phyloP scores from a whole-genome alignment of 1,140 invertebrate genomes.

The Hylyphantes graminicola region DNA sequence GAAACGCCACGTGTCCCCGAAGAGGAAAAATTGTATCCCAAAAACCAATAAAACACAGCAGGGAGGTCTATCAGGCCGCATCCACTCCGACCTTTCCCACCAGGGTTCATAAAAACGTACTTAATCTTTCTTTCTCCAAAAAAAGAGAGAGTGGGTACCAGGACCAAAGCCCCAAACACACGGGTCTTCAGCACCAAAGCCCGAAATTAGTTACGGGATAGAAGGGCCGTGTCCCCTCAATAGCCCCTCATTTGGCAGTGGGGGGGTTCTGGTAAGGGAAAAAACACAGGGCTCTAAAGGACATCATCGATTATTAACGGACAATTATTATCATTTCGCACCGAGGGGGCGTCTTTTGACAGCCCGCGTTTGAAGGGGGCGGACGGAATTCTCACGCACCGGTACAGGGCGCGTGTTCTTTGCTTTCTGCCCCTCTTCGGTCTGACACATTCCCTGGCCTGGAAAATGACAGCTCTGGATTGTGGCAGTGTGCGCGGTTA shows the following conservation, averaged over 20 bases:
- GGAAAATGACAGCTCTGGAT: background rate
- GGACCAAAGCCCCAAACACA: slow-evolving; percentile 24
- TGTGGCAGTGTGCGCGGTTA: too few relatives aligned
- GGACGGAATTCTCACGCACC: background rate
- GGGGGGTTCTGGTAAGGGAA: slow-evolving; percentile 21
- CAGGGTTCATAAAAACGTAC: slow-evolving; percentile 45
- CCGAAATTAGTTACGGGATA: slow-evolving; percentile 48
- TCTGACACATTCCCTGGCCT: slow-evolving; percentile 27
- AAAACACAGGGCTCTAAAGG: slow-evolving; percentile 46
- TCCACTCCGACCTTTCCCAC: slow-evolving; percentile 23
- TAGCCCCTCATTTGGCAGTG: slow-evolving; percentile 46
- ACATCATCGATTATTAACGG: slow-evolving; percentile 60
- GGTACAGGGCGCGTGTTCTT: slow-evolving; percentile 16
- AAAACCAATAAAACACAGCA: too few relatives aligned
- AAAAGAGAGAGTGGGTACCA: background rate
- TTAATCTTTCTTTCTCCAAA: slow-evolving; percentile 45
- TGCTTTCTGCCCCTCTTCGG: background rate
- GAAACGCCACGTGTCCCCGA: too few relatives aligned
- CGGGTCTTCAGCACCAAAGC: slow-evolving; percentile 32
- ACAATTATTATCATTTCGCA: slow-evolving; percentile 57
- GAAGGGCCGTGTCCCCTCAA: background rate
- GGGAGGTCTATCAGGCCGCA: too few relatives aligned
- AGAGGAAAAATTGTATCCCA: too few relatives aligned
- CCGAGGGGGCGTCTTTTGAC: slow-evolving; percentile 49
- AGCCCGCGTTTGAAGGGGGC: slow-evolving; percentile 27